Evolutionary conservation across 2,113 vertebrate genomes (phyloP).

Genomic region (Chascanopsetta lugubris): DNA sequence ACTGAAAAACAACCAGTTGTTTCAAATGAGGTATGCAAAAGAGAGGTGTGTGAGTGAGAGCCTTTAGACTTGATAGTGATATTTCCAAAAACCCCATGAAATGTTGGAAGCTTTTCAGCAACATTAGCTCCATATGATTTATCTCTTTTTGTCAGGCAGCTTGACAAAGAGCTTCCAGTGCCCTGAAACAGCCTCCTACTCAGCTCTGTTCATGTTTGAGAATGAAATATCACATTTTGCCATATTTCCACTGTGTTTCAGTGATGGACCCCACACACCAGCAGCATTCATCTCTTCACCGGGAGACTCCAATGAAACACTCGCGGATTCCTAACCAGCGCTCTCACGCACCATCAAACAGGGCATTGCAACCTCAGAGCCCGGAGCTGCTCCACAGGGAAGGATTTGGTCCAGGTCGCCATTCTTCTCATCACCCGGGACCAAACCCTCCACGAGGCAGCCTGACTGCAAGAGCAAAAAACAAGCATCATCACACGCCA

Average conservation of each 20-base stretch:
- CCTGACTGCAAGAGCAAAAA: background rate
- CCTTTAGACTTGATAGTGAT: background rate
- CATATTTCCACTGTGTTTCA: constrained; percentile 35
- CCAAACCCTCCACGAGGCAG: constrained; percentile 7
- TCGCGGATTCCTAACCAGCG: constrained; percentile 52
- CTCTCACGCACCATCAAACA: constrained; percentile 24
- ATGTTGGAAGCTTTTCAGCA: background rate
- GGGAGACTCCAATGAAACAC: constrained; percentile 65
- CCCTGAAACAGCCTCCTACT: background rate
- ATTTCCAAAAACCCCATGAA: background rate
- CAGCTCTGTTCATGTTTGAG: background rate
- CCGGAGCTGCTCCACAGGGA: constrained; percentile 18
- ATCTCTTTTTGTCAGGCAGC: background rate
- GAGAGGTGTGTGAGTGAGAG: background rate
- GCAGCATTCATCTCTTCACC: constrained; percentile 17
- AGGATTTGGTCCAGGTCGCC: background rate
- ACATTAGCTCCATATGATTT: background rate
- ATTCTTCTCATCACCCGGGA: background rate
- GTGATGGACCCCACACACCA: constrained; percentile 40
- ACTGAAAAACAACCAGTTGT: no score
- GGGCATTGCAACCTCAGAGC: constrained; percentile 30
- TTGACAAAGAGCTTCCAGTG: background rate
- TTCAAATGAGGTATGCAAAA: background rate
- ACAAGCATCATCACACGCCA: background rate
- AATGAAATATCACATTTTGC: background rate